Evolutionary conservation across 2,797 vertebrate species (phyloP).

Genomic region (Cuculus canorus): DNA sequence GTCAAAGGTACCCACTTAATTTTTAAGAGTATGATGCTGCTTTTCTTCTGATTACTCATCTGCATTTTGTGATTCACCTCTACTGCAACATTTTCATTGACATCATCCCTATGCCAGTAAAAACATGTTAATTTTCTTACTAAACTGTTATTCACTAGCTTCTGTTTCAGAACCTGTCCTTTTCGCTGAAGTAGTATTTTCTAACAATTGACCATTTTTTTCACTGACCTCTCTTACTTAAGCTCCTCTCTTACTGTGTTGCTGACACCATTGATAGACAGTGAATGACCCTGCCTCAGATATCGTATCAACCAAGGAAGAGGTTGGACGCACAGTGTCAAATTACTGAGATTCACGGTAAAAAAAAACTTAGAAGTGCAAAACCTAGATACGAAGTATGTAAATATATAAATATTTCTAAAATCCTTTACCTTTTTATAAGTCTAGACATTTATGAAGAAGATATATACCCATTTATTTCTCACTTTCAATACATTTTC

Average conservation of each 20-base stretch:
- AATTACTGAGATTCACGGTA: not conserved
- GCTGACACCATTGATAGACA: not conserved
- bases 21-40: not conserved
- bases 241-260: not conserved
- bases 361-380: not conserved
- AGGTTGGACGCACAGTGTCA: not conserved
- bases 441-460: not conserved
- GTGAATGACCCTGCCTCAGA: not conserved
- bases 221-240: too few relatives aligned
- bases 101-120: constrained; percentile 63
- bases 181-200: not conserved
- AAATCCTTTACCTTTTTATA: not conserved
- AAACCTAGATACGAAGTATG: not conserved
- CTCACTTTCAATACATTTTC: not conserved
- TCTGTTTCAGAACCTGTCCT: not conserved
- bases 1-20: not conserved
- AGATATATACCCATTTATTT: not conserved
- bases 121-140: constrained; percentile 48
- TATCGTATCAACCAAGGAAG: not conserved
- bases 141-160: not conserved
- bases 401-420: not conserved
- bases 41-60: constrained; percentile 62
- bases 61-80: constrained; percentile 65
- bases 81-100: constrained; percentile 52
- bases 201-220: not conserved